Evolutionary conservation across 2,888 invertebrate species (phyloP), one percentile per base, ranked within the genome.

Genomic region (Harmothoe impar): DNA sequence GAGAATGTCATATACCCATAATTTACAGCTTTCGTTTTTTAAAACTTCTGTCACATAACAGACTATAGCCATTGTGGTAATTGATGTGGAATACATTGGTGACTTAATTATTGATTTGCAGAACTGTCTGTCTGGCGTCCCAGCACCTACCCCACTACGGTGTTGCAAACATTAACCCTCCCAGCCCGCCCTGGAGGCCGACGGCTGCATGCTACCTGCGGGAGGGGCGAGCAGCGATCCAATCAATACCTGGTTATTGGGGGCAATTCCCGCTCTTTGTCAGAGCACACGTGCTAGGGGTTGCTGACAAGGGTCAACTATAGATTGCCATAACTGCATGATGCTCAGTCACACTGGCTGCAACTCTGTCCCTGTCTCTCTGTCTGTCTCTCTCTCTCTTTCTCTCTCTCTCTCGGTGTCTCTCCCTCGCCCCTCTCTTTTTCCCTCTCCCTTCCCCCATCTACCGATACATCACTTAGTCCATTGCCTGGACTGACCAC

Each of bases 221-320:
- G 62, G 23, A 20, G 23, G n/a, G 20, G 62, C 15, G 62, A 62
- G 62, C 62, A 62, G 62, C 12, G 29, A 29, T 0, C 29, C 15
- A 25, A 72, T 72, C 72, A 72, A 72, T 72, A 72, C 72, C 5
- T 72, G 17, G 29, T 29, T 29, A 72, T 29, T 25, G 25, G 72
- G 72, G 72, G 72, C 31, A 72, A 72, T 72, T 72, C 72, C 72
- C 25, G 29, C 29, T 29, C 72, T 29, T 25, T 72, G 72, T 72
- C 72, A 72, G 72, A 72, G 72, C 72, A 72, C 72, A 29, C 15
- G 72, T 72, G 29, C 29, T 72, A n/a, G 29, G 72, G 29, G 72
- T n/a, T 15, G 25, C 29, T 15, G 72, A 25, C 72, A 72, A 23
- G 29, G 72, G 72, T 72, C 72, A 62, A 62, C 62, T 62, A 20